Conservation (phyloP, 2,113 vertebrate genomes). For the Syngnathus scovelli region DNA sequence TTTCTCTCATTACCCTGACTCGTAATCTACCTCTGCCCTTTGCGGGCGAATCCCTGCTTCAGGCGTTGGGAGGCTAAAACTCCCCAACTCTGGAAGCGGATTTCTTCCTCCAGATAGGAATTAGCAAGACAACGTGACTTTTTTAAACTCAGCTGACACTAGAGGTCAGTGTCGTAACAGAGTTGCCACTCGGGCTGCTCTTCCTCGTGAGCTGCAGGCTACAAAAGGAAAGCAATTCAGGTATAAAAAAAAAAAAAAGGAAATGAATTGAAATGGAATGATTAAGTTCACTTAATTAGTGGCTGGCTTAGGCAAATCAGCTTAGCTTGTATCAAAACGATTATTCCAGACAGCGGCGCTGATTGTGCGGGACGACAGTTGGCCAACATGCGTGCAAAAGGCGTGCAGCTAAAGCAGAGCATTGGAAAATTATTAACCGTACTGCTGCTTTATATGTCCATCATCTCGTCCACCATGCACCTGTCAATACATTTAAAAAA, state of each 20-base stretch:
- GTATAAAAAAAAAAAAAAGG: constrained; percentile 6
- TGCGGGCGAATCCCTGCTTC: constrained; percentile 64
- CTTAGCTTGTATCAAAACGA: constrained; percentile 62
- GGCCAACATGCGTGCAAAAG: constrained; percentile 55
- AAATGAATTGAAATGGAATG: constrained; percentile 69
- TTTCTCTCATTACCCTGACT: constrained; percentile 63
- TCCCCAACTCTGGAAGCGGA: constrained; percentile 53
- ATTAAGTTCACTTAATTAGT: constrained; percentile 70
- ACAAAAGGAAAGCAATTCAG: constrained; percentile 17
- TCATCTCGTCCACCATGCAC: too few relatives aligned
- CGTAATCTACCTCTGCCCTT: constrained; percentile 68
- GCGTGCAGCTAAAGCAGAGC: constrained; percentile 32
- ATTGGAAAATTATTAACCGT: background rate
- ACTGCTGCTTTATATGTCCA: background rate
- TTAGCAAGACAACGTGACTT: constrained; percentile 58
- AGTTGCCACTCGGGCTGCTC: constrained; percentile 58
- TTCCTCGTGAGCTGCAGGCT: background rate
- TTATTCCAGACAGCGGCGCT: constrained; percentile 32
- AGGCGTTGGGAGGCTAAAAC: constrained; percentile 57
- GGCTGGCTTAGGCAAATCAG: constrained; percentile 66
- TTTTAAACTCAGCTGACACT: constrained; percentile 66
- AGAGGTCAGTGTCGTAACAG: constrained; percentile 94
- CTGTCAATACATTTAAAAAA: too few relatives aligned
- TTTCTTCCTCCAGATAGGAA: constrained; percentile 64
- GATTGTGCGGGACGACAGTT: constrained; percentile 43